These are phyloP conservation scores for Leucophora obtusa DNA, from an alignment of 2,888 invertebrate species.

Conservation along the genomic window DNA sequence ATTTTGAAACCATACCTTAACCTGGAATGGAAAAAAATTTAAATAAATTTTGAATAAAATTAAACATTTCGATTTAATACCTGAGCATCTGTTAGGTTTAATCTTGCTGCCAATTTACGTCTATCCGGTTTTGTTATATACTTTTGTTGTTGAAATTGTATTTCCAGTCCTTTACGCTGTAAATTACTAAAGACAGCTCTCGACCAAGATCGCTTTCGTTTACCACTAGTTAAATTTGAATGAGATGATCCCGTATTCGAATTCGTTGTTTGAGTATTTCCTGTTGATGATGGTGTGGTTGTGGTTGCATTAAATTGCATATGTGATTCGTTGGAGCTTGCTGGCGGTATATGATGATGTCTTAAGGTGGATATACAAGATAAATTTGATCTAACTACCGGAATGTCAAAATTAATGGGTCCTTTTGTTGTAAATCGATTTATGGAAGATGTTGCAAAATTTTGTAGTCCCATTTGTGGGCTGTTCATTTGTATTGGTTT, in stretches of 20 bases:
- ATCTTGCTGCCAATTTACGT: constrained; percentile 92
- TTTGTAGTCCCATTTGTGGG: constrained; percentile 64
- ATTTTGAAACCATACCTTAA: constrained; percentile 96
- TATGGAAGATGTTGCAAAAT: constrained; percentile 61
- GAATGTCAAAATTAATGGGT: constrained; percentile 71
- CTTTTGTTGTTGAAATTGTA: constrained; percentile 94
- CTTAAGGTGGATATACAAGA: constrained; percentile 49
- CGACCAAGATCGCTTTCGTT: constrained; percentile 95
- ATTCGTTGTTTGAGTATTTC: constrained; percentile 53
- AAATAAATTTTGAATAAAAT: not conserved
- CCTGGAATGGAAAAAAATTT: constrained; percentile 79
- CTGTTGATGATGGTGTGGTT: not conserved
- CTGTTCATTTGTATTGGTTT: constrained; percentile 72
- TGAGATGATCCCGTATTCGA: constrained; percentile 12
- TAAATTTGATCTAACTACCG: constrained; percentile 61
- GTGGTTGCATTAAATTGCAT: constrained; percentile 25
- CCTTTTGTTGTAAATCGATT: constrained; percentile 68
- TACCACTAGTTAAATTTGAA: constrained; percentile 72
- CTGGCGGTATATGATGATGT: constrained; percentile 41
- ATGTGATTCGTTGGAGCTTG: constrained; percentile 33
- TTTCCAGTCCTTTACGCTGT: constrained; percentile 95
- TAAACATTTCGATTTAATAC: constrained; percentile 77
- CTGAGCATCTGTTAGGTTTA: constrained; percentile 96
- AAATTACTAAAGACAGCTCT: constrained; percentile 96
- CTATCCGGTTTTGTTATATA: constrained; percentile 97